Evolutionary conservation across 1,140 invertebrate genomes (phyloP).

Genomic region (Drosophila orena): DNA sequence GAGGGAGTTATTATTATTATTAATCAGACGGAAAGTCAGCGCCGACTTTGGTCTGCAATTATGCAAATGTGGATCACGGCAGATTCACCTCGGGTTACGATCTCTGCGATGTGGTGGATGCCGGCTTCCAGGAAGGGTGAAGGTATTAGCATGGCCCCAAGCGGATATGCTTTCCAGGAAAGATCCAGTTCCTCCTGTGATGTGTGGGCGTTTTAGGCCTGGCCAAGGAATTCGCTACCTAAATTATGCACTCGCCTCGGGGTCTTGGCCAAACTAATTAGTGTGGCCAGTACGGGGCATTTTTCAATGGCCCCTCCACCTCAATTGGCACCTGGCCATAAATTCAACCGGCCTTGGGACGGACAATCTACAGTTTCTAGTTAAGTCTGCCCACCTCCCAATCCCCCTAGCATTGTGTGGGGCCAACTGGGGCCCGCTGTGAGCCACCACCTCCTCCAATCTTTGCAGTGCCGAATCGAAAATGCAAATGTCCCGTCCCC

Average conservation of each 20-base stretch:
- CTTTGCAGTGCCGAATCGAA: not conserved
- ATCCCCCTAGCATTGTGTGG: constrained; percentile 58
- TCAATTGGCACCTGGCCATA: constrained; percentile 46
- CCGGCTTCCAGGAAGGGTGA: constrained; percentile 34
- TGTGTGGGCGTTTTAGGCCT: constrained; percentile 71
- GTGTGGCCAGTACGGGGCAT: constrained; percentile 54
- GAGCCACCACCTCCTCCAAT: not conserved
- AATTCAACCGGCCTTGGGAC: constrained; percentile 22
- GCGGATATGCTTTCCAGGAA: constrained; percentile 66
- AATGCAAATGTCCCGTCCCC: constrained; percentile 8
- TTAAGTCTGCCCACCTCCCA: constrained; percentile 22
- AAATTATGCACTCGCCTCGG: constrained; percentile 75
- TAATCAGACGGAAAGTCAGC: constrained; percentile 27
- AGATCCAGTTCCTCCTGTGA: constrained; percentile 26
- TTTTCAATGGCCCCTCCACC: constrained; percentile 33
- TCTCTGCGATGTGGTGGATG: constrained; percentile 1
- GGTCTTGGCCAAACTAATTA: constrained; percentile 68
- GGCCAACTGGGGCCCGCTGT: constrained; percentile 31
- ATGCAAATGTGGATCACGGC: constrained; percentile 58
- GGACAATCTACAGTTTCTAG: constrained; percentile 64
- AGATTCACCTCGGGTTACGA: constrained; percentile 36
- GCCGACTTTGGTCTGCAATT: constrained; percentile 57
- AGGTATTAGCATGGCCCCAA: constrained; percentile 67
- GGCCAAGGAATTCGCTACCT: constrained; percentile 60
- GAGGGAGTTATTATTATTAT: constrained; percentile 31